These are phyloP conservation scores for Lasaia peninsularis DNA, from an alignment of 1,140 invertebrate species.

Conservation along the genomic window DNA sequence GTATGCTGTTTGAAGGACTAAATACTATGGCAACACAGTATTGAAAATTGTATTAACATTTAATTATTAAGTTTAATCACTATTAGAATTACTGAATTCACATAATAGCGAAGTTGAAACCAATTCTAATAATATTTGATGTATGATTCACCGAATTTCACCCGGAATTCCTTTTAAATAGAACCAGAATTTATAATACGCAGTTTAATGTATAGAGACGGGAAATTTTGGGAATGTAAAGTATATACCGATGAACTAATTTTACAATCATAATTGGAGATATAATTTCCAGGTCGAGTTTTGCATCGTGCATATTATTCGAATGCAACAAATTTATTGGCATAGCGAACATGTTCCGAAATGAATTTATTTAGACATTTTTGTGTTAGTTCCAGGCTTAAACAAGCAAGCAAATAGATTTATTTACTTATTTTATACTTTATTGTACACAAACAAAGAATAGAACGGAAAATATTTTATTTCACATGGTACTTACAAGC, in stretches of 20 bases:
- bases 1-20: no score
- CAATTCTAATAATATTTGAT: not conserved
- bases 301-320: constrained; percentile 12
- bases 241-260: constrained; percentile 21
- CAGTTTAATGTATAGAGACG: constrained; percentile 6
- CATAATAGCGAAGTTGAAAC: not conserved
- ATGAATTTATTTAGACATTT: constrained; percentile 12
- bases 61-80: not conserved
- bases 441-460: no score
- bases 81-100: constrained; percentile 1
- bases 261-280: constrained; percentile 29
- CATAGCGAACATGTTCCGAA: constrained; percentile 15
- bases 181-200: not conserved
- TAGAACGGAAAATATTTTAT: no score
- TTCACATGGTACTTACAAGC: no score
- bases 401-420: no score
- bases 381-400: not conserved
- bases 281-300: constrained; percentile 14
- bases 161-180: constrained; percentile 8
- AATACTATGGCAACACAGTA: no score
- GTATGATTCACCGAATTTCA: constrained; percentile 1
- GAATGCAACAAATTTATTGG: constrained; percentile 26
- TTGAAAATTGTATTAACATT: not conserved
- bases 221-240: not conserved
- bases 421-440: no score